Percentiles rank a stretch among this genome's conserved stretches.
phyloP scores from a whole-genome alignment of 2,113 vertebrate species.

The Scartelaos histophorus region DNA sequence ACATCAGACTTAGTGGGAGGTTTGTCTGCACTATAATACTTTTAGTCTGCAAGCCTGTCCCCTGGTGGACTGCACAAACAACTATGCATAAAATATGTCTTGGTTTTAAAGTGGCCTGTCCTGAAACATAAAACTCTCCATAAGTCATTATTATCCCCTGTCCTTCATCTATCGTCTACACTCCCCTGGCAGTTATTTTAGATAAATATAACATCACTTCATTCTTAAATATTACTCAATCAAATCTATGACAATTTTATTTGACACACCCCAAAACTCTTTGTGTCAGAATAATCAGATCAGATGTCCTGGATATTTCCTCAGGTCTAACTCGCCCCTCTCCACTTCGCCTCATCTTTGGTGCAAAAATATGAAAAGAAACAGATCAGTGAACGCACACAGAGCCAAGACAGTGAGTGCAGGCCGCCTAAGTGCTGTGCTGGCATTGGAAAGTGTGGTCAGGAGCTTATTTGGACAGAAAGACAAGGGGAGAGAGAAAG shows the following conservation, averaged over 20 bases:
- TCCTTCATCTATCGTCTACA: background rate
- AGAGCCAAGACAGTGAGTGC: slow-evolving; percentile 67
- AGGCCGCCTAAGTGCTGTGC: slow-evolving; percentile 69
- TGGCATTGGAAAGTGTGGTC: slow-evolving; percentile 70
- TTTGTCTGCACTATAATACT: too few relatives aligned
- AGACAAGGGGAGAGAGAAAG: slow-evolving; percentile 21
- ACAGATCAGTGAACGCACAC: slow-evolving; percentile 49
- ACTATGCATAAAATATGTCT: background rate
- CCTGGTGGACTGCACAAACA: background rate
- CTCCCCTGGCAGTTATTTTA: background rate
- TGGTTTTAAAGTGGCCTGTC: background rate
- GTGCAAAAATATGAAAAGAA: slow-evolving; percentile 68
- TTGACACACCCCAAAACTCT: slow-evolving; percentile 1
- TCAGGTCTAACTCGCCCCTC: slow-evolving; percentile 12
- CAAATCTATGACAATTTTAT: slow-evolving; percentile 15
- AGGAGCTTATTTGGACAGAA: slow-evolving; percentile 59
- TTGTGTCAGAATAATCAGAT: slow-evolving; percentile 9
- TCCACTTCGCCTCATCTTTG: slow-evolving; percentile 29
- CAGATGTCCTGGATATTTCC: slow-evolving; percentile 10
- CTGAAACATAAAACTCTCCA: background rate
- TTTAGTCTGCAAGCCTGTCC: background rate
- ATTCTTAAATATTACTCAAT: slow-evolving; percentile 10
- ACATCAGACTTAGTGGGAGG: too few relatives aligned
- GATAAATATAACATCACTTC: background rate
- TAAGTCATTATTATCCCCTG: slow-evolving; percentile 2